Percentiles rank a stretch among this genome's conserved stretches.
These are phyloP conservation scores for Papilio polyxenes DNA, from an alignment of 1,140 invertebrate species.

Conservation along the genomic window DNA sequence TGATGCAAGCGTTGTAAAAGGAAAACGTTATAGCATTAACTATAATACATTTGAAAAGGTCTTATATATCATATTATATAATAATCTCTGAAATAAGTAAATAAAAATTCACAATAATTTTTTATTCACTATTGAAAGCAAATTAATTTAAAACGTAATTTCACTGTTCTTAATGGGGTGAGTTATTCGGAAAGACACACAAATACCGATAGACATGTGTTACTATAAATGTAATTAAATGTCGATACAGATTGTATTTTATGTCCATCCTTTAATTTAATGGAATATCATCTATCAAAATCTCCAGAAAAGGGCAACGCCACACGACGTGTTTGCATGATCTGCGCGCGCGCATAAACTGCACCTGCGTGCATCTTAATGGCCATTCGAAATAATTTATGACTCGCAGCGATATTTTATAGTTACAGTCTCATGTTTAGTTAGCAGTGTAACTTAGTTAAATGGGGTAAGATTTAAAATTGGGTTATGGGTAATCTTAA, in stretches of 20 bases:
- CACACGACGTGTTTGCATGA: background rate
- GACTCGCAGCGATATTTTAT: background rate
- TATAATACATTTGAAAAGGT: background rate
- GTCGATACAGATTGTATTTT: background rate
- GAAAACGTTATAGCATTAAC: background rate
- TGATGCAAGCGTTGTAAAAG: background rate
- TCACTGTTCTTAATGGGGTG: no score
- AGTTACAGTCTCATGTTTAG: background rate
- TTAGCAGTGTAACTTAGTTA: background rate
- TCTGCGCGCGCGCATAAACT: conserved; percentile 22
- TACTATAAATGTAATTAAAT: background rate
- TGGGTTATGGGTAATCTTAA: background rate
- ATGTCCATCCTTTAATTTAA: background rate
- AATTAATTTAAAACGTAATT: no score
- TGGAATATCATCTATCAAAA: conserved; percentile 11
- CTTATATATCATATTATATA: background rate
- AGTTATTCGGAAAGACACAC: no score
- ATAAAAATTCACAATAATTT: no score
- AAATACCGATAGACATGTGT: no score
- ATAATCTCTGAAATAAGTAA: background rate
- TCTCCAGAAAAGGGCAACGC: background rate
- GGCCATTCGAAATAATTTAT: background rate
- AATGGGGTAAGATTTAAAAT: background rate
- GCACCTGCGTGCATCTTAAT: conserved; percentile 20
- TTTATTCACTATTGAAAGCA: no score